phyloP scores from a whole-genome alignment of 2,888 invertebrate genomes.

The Drosophila helvetica region DNA sequence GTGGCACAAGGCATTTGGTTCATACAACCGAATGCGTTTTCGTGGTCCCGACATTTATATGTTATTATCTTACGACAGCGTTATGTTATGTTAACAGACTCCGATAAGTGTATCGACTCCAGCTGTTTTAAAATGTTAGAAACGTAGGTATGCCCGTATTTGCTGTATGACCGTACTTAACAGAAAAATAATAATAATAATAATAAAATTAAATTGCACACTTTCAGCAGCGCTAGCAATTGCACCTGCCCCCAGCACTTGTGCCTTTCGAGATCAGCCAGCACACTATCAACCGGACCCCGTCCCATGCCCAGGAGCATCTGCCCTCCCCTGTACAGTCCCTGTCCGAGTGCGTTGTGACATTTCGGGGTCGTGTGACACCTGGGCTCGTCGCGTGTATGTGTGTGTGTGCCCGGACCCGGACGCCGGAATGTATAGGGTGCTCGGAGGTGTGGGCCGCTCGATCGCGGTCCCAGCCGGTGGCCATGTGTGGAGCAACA shows the following conservation, averaged over 20 bases:
- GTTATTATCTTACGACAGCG: too few species aligned
- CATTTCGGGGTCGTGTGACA: neutral
- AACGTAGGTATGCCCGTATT: too few species aligned
- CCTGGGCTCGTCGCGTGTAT: neutral
- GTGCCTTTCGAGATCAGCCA: neutral
- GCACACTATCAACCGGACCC: neutral
- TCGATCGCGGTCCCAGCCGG: slow-evolving; percentile 5
- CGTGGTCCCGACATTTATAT: too few species aligned
- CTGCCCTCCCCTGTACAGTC: neutral
- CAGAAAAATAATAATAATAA: too few species aligned
- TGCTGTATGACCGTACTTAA: too few species aligned
- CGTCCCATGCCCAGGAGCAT: neutral
- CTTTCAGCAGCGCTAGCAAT: neutral
- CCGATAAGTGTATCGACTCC: too few species aligned
- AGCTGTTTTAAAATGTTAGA: too few species aligned
- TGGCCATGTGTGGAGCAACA: neutral
- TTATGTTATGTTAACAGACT: too few species aligned
- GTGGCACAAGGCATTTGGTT: too few species aligned
- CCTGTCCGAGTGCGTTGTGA: neutral
- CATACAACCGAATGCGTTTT: too few species aligned
- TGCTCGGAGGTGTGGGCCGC: neutral
- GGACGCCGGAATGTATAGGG: neutral
- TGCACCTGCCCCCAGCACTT: neutral
- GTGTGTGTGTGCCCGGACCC: neutral
- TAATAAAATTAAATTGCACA: neutral